Conservation (phyloP, 2,113 vertebrate species). For the Lichenostomus cassidix region DNA sequence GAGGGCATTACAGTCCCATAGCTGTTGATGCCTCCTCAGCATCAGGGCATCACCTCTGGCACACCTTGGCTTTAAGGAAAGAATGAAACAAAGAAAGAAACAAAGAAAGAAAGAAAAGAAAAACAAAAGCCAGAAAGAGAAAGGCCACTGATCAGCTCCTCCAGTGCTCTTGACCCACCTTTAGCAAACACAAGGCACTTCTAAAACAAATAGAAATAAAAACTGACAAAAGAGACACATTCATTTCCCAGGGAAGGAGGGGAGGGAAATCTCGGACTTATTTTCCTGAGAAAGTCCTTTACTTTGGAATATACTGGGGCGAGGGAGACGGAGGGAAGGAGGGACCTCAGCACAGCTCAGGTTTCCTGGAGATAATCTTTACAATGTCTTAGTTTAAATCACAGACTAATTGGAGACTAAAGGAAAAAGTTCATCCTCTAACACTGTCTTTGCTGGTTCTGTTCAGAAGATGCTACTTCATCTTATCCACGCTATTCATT, state of each 20-base stretch:
- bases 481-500: constrained; percentile 33
- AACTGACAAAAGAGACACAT: constrained; percentile 42
- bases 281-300: constrained; percentile 67
- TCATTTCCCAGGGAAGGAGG: constrained; percentile 31
- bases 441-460: constrained; percentile 18
- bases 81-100: constrained; percentile 17
- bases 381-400: constrained; percentile 37
- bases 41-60: constrained; percentile 69
- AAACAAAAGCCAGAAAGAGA: constrained; percentile 60
- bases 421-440: constrained; percentile 54
- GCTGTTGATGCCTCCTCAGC: constrained; percentile 73
- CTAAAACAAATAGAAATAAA: constrained; percentile 67
- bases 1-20: constrained; percentile 57
- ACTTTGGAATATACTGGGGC: constrained; percentile 51
- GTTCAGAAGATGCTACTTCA: background rate
- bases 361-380: constrained; percentile 36
- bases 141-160: constrained; percentile 76
- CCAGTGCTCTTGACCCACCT: constrained; percentile 64
- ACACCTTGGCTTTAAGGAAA: constrained; percentile 72
- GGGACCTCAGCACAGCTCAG: constrained; percentile 36
- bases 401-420: constrained; percentile 19
- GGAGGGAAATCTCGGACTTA: constrained; percentile 24
- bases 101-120: background rate
- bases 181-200: constrained; percentile 76
- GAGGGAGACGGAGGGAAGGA: constrained; percentile 13